Evolutionary conservation across 2,797 vertebrate genomes (phyloP), one percentile per base, ranked within the genome.

Genomic region (Holocentrus rufus): DNA sequence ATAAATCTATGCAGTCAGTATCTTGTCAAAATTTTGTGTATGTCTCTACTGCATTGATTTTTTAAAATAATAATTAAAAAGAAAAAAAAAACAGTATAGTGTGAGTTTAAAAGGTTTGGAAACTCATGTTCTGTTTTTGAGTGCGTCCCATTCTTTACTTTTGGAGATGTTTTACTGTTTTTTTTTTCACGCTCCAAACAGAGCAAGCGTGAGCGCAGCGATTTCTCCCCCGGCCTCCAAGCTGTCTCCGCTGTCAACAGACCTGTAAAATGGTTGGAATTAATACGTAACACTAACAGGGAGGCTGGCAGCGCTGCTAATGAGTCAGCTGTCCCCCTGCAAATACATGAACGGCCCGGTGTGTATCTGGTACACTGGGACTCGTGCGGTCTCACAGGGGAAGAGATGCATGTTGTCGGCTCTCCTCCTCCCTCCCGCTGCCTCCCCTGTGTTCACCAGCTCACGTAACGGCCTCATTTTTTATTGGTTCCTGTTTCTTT

Each of bases 401-500:
- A 61, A 63, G n/a, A 49, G 14, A n/a, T 25, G 6, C n/a, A 17
- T 42, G 42, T 69, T 34, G 18, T 68, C 56, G 31, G 31, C 34
- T 23, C 36, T 56, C 25, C 44, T 42, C 27, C 18, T 44, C 7
- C 22, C 70, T 22, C 4, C 52, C 31, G 55, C 34, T 71, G 36
- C 36, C 59, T 62, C 61, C 44, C n/a, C 14, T 23, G 30, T 57
- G 36, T 55, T 67, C 50, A 72, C n/a, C 42, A 70, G 46, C 69
- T 71, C 62, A 64, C 3, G 0, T 55, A 70, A 80, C 20, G 17
- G 59, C 65, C 65, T 74, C 4, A 18, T 56, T 80, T 42, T 79
- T 64, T 67, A 76, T 71, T 77, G 42, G 59, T 66, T 80, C 46
- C 60, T 64, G 18, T 31, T 75, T 23, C 42, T 44, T 44, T 39